A percentile compares a stretch with the other conserved stretches of the same genome.
Evolutionary conservation across 2,113 vertebrate species (phyloP).

Genomic region (Elaphurus davidianus): DNA sequence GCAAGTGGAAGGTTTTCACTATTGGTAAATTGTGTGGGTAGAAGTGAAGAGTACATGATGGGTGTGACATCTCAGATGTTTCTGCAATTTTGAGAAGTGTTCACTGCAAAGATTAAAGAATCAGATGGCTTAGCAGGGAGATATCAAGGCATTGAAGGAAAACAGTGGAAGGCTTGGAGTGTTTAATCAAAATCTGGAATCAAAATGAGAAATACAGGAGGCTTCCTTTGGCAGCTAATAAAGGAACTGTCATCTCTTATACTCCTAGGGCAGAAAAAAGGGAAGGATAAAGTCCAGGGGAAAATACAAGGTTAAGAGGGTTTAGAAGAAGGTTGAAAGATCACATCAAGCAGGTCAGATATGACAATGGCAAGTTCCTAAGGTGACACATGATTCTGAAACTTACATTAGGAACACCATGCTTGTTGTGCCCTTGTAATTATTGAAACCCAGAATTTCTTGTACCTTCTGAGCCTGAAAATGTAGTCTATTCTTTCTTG

Average conservation of each 20-base stretch:
- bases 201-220: background rate
- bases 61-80: background rate
- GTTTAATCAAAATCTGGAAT: background rate
- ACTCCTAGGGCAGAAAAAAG: background rate
- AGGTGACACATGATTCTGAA: background rate
- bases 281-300: background rate
- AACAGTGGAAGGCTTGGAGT: background rate
- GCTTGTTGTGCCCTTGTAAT: background rate
- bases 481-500: background rate
- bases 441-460: background rate
- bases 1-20: background rate
- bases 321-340: background rate
- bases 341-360: background rate
- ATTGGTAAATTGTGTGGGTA: background rate
- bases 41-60: background rate
- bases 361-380: background rate
- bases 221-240: background rate
- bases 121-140: background rate
- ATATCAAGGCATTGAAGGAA: background rate
- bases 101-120: background rate
- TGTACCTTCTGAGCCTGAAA: background rate
- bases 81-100: background rate
- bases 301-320: background rate
- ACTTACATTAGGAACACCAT: background rate
- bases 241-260: background rate